These are phyloP conservation scores for Heliocidaris tuberculata DNA, from an alignment of 35 echinoderm and acorn worm species.

Conservation along the genomic window DNA sequence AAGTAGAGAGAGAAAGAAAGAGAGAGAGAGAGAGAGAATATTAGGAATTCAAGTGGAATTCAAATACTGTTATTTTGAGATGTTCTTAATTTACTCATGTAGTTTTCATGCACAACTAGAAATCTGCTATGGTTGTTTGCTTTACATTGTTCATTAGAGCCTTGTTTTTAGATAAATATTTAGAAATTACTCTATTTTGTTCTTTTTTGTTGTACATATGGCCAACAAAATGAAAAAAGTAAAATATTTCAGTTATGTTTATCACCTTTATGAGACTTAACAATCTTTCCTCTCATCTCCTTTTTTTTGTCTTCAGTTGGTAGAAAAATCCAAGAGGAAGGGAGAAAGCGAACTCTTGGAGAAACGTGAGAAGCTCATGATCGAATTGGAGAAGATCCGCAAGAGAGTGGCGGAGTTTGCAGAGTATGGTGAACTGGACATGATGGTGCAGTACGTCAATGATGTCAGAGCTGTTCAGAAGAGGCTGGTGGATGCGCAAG, in stretches of 20 bases:
- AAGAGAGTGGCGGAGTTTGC: slow-evolving; percentile 91
- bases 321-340: slow-evolving; percentile 92
- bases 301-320: slow-evolving; percentile 64
- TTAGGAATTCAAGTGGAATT: background rate
- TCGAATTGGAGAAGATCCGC: slow-evolving; percentile 91
- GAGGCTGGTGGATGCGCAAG: slow-evolving; percentile 79
- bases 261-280: background rate
- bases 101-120: background rate
- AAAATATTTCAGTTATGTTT: too few relatives aligned
- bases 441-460: slow-evolving; percentile 99
- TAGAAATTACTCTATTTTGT: background rate
- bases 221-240: too few relatives aligned
- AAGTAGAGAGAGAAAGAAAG: too few relatives aligned
- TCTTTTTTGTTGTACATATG: background rate
- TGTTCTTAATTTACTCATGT: background rate
- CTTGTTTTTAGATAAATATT: too few relatives aligned
- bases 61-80: background rate
- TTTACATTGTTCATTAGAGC: too few relatives aligned
- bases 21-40: background rate
- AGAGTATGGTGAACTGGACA: slow-evolving; percentile 96
- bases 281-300: background rate
- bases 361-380: slow-evolving; percentile 94
- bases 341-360: slow-evolving; percentile 91
- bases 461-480: slow-evolving; percentile 97
- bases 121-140: background rate